These are phyloP conservation scores for Ametastegia equiseti DNA, from an alignment of 2,888 invertebrate genomes.

Conservation along the genomic window DNA sequence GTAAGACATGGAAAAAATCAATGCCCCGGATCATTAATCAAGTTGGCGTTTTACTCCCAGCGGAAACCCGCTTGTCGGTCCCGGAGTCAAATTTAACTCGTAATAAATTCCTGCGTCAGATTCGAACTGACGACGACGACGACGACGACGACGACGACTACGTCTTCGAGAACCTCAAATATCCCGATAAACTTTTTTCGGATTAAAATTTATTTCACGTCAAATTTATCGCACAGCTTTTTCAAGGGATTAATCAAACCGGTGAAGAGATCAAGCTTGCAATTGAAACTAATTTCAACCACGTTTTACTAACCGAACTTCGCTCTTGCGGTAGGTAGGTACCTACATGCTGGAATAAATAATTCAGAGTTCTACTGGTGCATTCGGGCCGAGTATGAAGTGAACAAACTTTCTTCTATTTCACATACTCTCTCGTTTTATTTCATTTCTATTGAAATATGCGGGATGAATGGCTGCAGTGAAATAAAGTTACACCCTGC, in stretches of 20 bases:
- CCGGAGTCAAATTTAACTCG: slow-evolving; percentile 22
- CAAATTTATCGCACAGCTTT: not conserved
- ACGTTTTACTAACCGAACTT: not conserved
- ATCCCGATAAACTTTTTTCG: too few species aligned
- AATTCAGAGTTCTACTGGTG: not conserved
- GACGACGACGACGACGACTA: too few species aligned
- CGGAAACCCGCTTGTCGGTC: slow-evolving; percentile 15
- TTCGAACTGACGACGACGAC: too few species aligned
- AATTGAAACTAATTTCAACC: not conserved
- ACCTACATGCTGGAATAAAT: not conserved
- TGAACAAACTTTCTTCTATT: not conserved
- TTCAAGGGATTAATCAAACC: not conserved
- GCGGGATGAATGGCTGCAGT: slow-evolving; percentile 70
- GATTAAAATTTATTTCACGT: too few species aligned
- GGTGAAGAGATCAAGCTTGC: not conserved
- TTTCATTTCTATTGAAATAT: slow-evolving; percentile 64
- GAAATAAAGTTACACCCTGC: slow-evolving; percentile 72
- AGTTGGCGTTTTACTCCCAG: not conserved
- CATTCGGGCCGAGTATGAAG: not conserved
- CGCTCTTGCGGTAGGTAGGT: not conserved
- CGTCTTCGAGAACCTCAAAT: too few species aligned
- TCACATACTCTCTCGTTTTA: not conserved
- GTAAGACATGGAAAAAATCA: slow-evolving; percentile 43
- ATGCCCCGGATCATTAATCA: slow-evolving; percentile 42
- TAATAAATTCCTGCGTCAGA: slow-evolving; percentile 42